Evolutionary conservation across 2,113 vertebrate species (phyloP), one percentile per base, ranked within the genome.

Genomic region (Tamias sibiricus): DNA sequence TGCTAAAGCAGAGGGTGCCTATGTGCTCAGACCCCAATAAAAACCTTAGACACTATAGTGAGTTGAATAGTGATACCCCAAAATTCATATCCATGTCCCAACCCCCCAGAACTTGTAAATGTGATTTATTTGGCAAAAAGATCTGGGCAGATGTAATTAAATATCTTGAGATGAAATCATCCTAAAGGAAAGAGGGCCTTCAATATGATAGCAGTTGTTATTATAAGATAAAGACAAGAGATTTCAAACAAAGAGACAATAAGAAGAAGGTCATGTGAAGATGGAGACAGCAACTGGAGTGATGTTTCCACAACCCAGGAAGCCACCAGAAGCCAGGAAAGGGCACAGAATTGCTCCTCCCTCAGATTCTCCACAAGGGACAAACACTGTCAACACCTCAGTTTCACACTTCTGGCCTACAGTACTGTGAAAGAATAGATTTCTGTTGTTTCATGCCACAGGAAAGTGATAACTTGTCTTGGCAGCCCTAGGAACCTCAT

Each of bases 141-240:
- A 37, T 85, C 49, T 96, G 84, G 59, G 64, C 13, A 85, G 72
- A 72, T 71, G 2, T n/a, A 89, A 94, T 44, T 77, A 90, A 96
- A 13, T 22, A 49, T 64, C 37, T 80, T 75, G 54, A 71, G 32
- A 49, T 72, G 16, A 96, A 17, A 76, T 83, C 16, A 71, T 68
- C 40, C 14, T 72, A 80, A 35, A 95, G 54, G 80, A 82, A 68
- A 72, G 49, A 30, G 10, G n/a, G n/a, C 11, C n/a, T 68, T 76
- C 71, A 69, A 85, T 81, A 37, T 54, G 86, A 62, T 47, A 52
- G 59, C 28, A 71, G 30, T 37, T 71, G 5, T 40, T 82, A 42
- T 7, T 59, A 26, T 54, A 79, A 87, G 64, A 85, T 68, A 93
- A 89, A 72, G 37, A 57, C 35, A 89, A 86, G n/a, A 89, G 4